phyloP scores from a whole-genome alignment of 2,888 invertebrate genomes.

The Hyles lineata region DNA sequence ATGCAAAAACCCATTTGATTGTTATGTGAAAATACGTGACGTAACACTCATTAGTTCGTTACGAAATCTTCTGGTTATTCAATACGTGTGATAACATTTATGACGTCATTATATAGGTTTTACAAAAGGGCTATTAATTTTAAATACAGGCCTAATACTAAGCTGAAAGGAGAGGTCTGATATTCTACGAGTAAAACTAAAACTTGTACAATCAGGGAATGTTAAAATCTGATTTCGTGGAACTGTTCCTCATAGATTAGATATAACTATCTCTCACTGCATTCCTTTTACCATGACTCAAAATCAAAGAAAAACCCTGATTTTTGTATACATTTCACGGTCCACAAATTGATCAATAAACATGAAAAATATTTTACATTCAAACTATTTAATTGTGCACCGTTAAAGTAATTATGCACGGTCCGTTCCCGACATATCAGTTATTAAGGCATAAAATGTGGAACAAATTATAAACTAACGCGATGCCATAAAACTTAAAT shows the following conservation, averaged over 20 bases:
- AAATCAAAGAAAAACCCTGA: neutral
- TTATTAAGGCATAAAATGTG: slow-evolving; percentile 28
- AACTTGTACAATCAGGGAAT: too few species aligned
- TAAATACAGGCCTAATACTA: too few species aligned
- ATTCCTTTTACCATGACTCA: neutral
- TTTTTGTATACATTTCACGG: slow-evolving; percentile 8
- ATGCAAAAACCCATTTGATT: slow-evolving; percentile 5
- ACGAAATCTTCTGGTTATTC: neutral
- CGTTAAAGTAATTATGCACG: slow-evolving; percentile 14
- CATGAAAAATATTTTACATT: slow-evolving; percentile 1
- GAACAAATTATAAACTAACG: slow-evolving; percentile 30
- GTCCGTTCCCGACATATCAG: slow-evolving; percentile 17
- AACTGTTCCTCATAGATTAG: too few species aligned
- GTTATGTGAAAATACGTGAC: neutral
- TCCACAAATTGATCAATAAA: slow-evolving; percentile 14
- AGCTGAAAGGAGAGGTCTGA: too few species aligned
- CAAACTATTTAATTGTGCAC: slow-evolving; percentile 22
- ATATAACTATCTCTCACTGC: neutral
- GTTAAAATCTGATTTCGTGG: too few species aligned
- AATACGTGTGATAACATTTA: neutral
- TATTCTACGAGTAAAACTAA: too few species aligned
- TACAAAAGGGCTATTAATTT: neutral
- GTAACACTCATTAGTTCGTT: neutral
- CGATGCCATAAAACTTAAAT: slow-evolving; percentile 16
- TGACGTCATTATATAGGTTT: neutral